Conservation (phyloP, 2,888 invertebrate species). For the Eremobia ochroleuca region DNA sequence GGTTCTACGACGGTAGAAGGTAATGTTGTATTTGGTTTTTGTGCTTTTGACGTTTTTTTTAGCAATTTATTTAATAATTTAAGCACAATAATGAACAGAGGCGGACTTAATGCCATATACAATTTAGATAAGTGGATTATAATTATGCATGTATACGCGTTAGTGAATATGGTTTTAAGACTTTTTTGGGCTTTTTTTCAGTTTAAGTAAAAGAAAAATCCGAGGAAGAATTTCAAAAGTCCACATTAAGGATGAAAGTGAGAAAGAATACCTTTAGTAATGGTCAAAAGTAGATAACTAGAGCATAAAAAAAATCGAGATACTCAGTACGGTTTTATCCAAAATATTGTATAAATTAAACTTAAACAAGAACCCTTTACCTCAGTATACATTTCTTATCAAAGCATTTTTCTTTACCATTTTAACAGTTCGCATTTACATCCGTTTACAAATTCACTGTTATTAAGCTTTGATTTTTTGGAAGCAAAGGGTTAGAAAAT, state of each 20-base stretch:
- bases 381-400: conserved; percentile 6
- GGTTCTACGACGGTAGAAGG: conserved; percentile 62
- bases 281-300: background rate
- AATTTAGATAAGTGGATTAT: background rate
- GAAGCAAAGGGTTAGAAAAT: conserved; percentile 87
- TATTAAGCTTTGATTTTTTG: conserved; percentile 87
- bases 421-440: conserved; percentile 69
- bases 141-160: background rate
- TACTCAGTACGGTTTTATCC: background rate
- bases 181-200: too few relatives aligned
- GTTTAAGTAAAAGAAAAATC: too few relatives aligned
- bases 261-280: background rate
- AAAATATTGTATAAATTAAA: conserved; percentile 30
- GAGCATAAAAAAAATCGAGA: too few relatives aligned
- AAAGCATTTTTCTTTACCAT: conserved; percentile 16
- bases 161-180: background rate
- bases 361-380: background rate
- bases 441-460: conserved; percentile 71
- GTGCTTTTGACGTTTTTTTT: background rate
- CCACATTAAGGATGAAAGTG: too few relatives aligned
- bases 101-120: too few relatives aligned
- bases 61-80: too few relatives aligned
- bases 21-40: conserved; percentile 60
- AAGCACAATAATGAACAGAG: too few relatives aligned
- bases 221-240: too few relatives aligned